A percentile compares a stretch with the other conserved stretches of the same genome.
phyloP scores from a whole-genome alignment of 2,113 vertebrate species.

The Colossoma macropomum region DNA sequence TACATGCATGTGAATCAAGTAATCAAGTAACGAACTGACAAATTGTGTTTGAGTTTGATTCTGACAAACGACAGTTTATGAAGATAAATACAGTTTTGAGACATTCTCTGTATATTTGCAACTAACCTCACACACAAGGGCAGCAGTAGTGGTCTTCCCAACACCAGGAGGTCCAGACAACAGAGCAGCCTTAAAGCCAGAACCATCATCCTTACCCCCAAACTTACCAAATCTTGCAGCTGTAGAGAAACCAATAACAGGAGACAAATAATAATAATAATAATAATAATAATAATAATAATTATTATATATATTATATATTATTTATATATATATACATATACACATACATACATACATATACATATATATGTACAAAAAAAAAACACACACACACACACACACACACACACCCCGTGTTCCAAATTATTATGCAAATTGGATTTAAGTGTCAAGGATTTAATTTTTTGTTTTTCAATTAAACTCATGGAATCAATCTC shows the following conservation, averaged over 20 bases:
- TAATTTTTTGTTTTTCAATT: no score
- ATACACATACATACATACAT: not conserved
- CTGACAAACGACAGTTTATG: not conserved
- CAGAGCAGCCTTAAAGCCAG: constrained; percentile 88
- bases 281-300: no score
- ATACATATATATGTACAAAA: no score
- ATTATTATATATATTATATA: no score
- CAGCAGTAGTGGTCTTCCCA: constrained; percentile 97
- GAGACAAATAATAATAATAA: not conserved
- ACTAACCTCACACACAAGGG: constrained; percentile 92
- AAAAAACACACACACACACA: no score
- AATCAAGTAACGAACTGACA: no score
- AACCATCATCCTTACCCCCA: constrained; percentile 86
- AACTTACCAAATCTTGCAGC: constrained; percentile 80
- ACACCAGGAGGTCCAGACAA: constrained; percentile 96
- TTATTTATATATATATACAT: not conserved
- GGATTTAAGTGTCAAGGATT: no score
- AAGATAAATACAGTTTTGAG: not conserved
- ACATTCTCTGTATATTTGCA: not conserved
- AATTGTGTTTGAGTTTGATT: no score
- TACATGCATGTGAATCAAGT: no score
- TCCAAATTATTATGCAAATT: no score
- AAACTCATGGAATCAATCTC: no score
- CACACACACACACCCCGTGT: no score
- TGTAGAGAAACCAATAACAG: constrained; percentile 20